Evolutionary conservation across 2,113 vertebrate species (phyloP), one percentile per base, ranked within the genome.

Genomic region (Asarcornis scutulata): DNA sequence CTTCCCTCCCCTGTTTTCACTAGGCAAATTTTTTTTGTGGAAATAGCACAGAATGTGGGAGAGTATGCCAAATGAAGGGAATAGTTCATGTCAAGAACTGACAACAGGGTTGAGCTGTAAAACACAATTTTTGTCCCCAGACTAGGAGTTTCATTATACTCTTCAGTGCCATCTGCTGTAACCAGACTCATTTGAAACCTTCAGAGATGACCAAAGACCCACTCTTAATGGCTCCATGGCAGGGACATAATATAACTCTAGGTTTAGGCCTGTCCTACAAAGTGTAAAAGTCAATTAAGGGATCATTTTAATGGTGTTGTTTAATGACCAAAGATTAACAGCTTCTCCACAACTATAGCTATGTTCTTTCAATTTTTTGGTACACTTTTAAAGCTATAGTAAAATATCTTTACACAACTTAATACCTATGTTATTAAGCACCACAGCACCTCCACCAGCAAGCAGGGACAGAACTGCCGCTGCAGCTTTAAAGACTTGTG

Each of bases 161-260:
- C 88, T 90, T 95, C 92, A 90, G 83, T 95, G 83, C 79, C 93
- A 96, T 77, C 92, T 94, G 71, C 72, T 93, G 88, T 94, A 97
- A 79, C n/a, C 63, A 94, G 62, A 66, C 38, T 23, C 48, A 52
- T 66, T 83, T 6, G 66, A 77, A 89, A 89, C 34, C 48, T 53
- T 32, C 6, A 59, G 7, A 73, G 15, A 27, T 13, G 38, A 91
- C 66, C 17, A 83, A 90, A 90, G 21, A 50, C 6, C 13, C 32
- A 52, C 22, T 31, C 34, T 73, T 36, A 91, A 58, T 2, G 62
- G 5, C 26, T 85, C 20, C 15, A 16, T 22, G 55, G 26, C 26
- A 88, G 22, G 8, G 34, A 89, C 68, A 77, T 42, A 15, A 25
- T 20, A 44, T 32, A 44, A 53, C 27, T 77, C 20, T 15, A n/a